Evolutionary conservation across 64 coral and sea anemone species (phyloP), one percentile per base, ranked within the genome.

Genomic region (Stylophora pistillata): DNA sequence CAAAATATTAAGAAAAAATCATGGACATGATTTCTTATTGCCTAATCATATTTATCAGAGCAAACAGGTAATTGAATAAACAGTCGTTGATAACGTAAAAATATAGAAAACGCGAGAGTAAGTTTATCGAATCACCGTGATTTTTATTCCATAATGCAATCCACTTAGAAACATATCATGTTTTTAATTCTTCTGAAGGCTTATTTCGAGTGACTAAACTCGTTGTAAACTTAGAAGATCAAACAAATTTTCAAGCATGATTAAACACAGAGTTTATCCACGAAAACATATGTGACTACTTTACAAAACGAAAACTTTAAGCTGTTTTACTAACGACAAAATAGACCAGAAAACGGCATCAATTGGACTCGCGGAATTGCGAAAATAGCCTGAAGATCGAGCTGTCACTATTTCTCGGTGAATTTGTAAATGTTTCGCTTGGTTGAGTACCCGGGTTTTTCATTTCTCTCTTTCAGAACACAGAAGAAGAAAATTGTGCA

Each of bases 351-450:
- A 82, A 37, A 25, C 4, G 4, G 14, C 15, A 9, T 15, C 9
- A 29, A 21, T 20, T 10, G 12, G 4, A 12, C 10, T 57, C 14
- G 29, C 18, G 79, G 47, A 60, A 20, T 34, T 4, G 80, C 62
- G 69, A 27, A 69, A 68, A 69, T 18, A 53, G 69, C 41, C 31
- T 84, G 61, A 37, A 0, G 80, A 3, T 64, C 34, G 20, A 21
- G 41, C 53, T 54, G 9, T 0, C 30, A 62, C 69, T 66, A 64
- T 52, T 65, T 82, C 15, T 82, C 17, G 25, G 41, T 21, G 80
- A 84, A 69, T 69, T 34, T 31, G 69, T 54, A 12, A 66, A 20
- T 62, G 80, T 68, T 84, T 84, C 80, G 80, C 80, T 84, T 84
- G 60, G 65, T 53, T 84, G 80, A 84, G 69, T 37, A 27, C 9